Conservation (phyloP, 1,140 invertebrate genomes). For the Belonocnema kinseyi region DNA sequence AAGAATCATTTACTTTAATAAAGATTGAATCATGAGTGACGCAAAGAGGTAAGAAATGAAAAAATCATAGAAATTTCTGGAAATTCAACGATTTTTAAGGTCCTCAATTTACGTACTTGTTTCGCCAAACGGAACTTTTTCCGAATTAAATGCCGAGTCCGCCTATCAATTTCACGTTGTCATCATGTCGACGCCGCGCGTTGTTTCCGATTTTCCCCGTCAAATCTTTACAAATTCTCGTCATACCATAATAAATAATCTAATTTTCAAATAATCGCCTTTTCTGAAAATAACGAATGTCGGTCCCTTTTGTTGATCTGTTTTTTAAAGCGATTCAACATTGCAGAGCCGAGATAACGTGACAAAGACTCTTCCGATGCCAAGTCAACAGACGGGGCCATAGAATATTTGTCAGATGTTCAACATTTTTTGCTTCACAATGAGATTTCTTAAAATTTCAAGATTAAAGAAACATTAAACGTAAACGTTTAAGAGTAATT, state of each 20-base stretch:
- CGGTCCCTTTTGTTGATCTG: neutral
- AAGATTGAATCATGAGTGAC: slow-evolving; percentile 63
- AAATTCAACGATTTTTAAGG: neutral
- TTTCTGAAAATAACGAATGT: slow-evolving; percentile 4
- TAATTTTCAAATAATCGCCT: neutral
- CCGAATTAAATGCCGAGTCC: slow-evolving; percentile 43
- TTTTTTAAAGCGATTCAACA: slow-evolving; percentile 18
- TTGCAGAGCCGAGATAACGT: neutral
- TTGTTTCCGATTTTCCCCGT: slow-evolving; percentile 55
- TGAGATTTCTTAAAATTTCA: neutral
- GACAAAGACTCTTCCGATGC: slow-evolving; percentile 16
- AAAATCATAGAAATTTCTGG: neutral
- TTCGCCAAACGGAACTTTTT: slow-evolving; percentile 34
- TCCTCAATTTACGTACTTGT: slow-evolving; percentile 22
- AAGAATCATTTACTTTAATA: slow-evolving; percentile 19
- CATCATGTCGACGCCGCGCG: slow-evolving; percentile 72
- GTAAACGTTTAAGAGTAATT: neutral
- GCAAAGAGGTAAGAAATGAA: slow-evolving; percentile 64
- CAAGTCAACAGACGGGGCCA: slow-evolving; percentile 6
- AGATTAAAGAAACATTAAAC: neutral
- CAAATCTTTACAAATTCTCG: neutral
- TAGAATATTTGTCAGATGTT: neutral
- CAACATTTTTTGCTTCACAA: neutral
- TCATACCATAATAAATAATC: neutral
- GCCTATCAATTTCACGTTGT: slow-evolving; percentile 73